Percentiles rank a stretch among this genome's conserved stretches.
These are phyloP conservation scores for Drosophila neonasuta DNA, from an alignment of 2,888 invertebrate species.

Conservation along the genomic window DNA sequence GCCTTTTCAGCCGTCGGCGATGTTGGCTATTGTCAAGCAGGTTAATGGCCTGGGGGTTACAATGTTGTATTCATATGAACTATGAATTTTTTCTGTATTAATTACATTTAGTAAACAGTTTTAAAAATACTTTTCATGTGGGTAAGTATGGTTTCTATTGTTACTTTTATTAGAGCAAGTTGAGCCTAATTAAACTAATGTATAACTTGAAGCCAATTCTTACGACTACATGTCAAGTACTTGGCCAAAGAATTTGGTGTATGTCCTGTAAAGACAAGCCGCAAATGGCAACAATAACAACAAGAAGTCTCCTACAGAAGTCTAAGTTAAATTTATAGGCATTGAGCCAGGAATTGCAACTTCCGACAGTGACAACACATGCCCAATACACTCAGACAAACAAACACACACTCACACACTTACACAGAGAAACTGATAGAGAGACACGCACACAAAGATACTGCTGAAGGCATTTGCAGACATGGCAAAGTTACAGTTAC, in stretches of 20 bases:
- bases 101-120: no score
- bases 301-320: conserved; percentile 51
- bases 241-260: conserved; percentile 15
- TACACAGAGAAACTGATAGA: conserved; percentile 1
- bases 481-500: conserved; percentile 48
- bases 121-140: no score
- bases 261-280: conserved; percentile 26
- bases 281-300: conserved; percentile 49
- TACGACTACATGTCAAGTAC: conserved; percentile 25
- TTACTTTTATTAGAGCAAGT: background rate
- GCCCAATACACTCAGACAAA: conserved; percentile 24
- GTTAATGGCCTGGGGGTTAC: no score
- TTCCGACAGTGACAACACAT: conserved; percentile 60
- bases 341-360: conserved; percentile 71
- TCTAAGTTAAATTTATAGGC: conserved; percentile 74
- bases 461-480: conserved; percentile 31
- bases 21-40: no score
- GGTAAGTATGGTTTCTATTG: background rate
- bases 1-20: no score
- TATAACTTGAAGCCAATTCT: conserved; percentile 23
- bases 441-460: conserved; percentile 1
- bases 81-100: no score
- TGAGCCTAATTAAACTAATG: conserved; percentile 49
- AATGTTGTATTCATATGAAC: no score
- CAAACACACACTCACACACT: conserved; percentile 26